Evolutionary conservation across 2,113 vertebrate genomes (phyloP), one percentile per base, ranked within the genome.

Genomic region (Phyllostomus hastatus): DNA sequence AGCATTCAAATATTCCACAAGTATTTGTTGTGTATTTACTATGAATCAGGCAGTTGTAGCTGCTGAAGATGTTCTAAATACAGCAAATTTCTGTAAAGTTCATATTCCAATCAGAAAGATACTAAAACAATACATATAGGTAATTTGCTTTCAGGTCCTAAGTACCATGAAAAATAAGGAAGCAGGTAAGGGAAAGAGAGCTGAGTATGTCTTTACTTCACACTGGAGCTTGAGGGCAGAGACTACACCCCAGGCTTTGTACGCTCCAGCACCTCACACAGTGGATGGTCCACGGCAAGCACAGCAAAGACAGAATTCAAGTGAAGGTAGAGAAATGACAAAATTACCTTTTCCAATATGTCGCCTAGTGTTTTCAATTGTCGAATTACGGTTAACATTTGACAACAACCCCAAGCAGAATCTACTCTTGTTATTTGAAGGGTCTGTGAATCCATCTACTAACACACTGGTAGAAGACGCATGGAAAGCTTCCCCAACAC

Each of bases 331-430:
- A 43, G 20, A 96, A 95, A 87, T 54, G 41, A 80, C 50, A 94
- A 73, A 6, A 95, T 97, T 98, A 99, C 99, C 99, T 99, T 99
- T 99, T 95, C 99, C 99, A 87, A 99, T 99, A 97, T 99, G 99
- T 90, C 99, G 98, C 7, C 99, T 99, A 10, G 99, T 99, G 98
- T 99, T 99, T 98, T 99, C 99, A 33, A 99, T 99, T 1, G 99
- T 99, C 0, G 99, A 99, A 98, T 99, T 99, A 92, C 99, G 99
- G 97, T 99, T 99, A 52, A 99, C 99, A 0, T 99, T 99, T 95
- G 99, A 99, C 92, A 99, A 98, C 94, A 99, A 98, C 22, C 99
- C 99, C 95, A 99, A 98, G 98, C 99, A 99, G 98, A 99, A 99
- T 96, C 99, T 99, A 98, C 99, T 99, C 97, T 99, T 99, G 97